Evolutionary conservation across 2,113 vertebrate species (phyloP).

Genomic region (Microcebus griseorufus): DNA sequence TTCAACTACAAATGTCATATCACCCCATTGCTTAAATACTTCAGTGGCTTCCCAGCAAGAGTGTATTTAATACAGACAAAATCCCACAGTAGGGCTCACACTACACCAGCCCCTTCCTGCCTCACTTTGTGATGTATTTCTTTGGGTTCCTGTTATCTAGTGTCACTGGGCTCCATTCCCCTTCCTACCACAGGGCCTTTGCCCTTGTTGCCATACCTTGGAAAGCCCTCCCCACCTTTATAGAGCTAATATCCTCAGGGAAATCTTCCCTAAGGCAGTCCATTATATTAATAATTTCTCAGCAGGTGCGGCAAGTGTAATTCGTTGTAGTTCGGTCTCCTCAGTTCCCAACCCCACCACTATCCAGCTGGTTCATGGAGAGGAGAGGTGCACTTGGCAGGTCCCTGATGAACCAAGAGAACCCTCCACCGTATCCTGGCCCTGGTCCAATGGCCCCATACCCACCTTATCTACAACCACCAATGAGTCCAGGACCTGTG

Average conservation of each 20-base stretch:
- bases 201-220: background rate
- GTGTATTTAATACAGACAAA: background rate
- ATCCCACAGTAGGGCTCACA: background rate
- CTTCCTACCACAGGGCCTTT: background rate
- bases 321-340: background rate
- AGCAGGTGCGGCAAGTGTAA: conserved; percentile 2
- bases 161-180: background rate
- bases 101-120: background rate
- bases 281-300: background rate
- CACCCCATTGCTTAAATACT: background rate
- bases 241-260: background rate
- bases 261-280: background rate
- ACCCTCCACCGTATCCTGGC: conserved; percentile 93
- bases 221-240: background rate
- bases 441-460: conserved; percentile 90
- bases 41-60: background rate
- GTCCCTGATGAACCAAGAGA: conserved; percentile 90
- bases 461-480: conserved; percentile 88
- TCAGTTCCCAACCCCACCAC: background rate
- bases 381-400: conserved; percentile 48
- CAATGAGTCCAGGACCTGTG: conserved; percentile 81
- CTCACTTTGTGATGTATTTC: background rate
- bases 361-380: background rate
- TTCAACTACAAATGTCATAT: background rate
- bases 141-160: background rate